Percentiles rank a stretch among this genome's conserved stretches.
phyloP scores from a whole-genome alignment of 2,888 invertebrate species.

The Eristalis tenax region DNA sequence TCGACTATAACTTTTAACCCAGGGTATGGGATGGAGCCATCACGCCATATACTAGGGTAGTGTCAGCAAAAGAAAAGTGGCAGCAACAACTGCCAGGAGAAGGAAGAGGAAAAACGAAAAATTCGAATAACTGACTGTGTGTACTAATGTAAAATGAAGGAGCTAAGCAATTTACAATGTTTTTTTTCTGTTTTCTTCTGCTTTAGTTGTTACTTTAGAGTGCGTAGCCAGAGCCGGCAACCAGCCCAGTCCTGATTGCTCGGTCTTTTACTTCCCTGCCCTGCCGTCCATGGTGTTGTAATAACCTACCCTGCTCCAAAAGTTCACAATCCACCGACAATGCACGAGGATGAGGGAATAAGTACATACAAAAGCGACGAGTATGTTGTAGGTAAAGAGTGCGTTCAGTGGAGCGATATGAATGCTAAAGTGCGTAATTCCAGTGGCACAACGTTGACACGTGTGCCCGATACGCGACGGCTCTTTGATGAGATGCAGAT shows the following conservation, averaged over 20 bases:
- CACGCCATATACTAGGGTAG: slow-evolving; percentile 12
- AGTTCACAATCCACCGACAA: slow-evolving; percentile 36
- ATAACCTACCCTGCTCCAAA: slow-evolving; percentile 41
- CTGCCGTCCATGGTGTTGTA: slow-evolving; percentile 10
- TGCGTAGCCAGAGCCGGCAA: slow-evolving; percentile 7
- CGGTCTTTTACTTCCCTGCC: no score
- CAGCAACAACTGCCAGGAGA: slow-evolving; percentile 47
- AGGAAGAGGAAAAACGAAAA: slow-evolving; percentile 7
- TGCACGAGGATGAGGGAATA: not conserved
- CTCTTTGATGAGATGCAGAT: slow-evolving; percentile 13
- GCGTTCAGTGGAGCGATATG: slow-evolving; percentile 43
- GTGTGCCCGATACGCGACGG: slow-evolving; percentile 52
- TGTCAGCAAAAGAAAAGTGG: slow-evolving; percentile 54
- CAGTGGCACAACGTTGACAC: slow-evolving; percentile 66
- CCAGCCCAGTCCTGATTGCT: not conserved
- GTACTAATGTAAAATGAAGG: slow-evolving; percentile 57
- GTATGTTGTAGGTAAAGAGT: not conserved
- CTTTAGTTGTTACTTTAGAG: slow-evolving; percentile 34
- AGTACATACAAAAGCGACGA: not conserved
- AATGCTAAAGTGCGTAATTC: slow-evolving; percentile 63
- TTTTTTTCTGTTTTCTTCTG: not conserved
- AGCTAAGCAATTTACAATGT: slow-evolving; percentile 64
- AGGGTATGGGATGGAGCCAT: slow-evolving; percentile 37
- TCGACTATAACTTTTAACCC: slow-evolving; percentile 54
- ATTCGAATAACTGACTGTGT: slow-evolving; percentile 16